phyloP scores from a whole-genome alignment of 2,113 vertebrate species.

The Megalops atlanticus region DNA sequence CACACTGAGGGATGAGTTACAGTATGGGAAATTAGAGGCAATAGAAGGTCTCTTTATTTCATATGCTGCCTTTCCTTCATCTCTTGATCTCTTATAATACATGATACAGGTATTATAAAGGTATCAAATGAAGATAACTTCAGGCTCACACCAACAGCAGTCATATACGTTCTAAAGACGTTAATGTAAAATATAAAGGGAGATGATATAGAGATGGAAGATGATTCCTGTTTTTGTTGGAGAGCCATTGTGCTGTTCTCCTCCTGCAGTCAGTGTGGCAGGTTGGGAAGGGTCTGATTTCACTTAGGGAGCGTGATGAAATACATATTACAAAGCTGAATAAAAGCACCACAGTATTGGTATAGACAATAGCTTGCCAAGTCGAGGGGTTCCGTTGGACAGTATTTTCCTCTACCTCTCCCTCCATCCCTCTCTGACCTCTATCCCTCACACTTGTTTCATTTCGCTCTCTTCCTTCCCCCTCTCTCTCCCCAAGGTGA shows the following conservation, averaged over 20 bases:
- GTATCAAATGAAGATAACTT: too few species aligned
- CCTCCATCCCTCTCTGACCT: not conserved
- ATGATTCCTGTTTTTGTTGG: not conserved
- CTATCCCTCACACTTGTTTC: conserved; percentile 3
- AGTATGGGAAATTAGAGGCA: not conserved
- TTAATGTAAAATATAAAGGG: not conserved
- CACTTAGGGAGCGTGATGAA: not conserved
- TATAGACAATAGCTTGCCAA: not conserved
- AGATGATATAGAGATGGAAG: too few species aligned
- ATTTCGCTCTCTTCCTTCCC: not conserved
- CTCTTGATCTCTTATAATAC: too few species aligned
- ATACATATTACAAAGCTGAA: not conserved
- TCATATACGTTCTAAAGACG: not conserved
- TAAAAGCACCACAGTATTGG: not conserved
- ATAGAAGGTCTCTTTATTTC: too few species aligned
- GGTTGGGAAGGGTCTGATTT: not conserved
- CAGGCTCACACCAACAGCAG: too few species aligned
- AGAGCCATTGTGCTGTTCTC: not conserved
- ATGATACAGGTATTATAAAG: not conserved
- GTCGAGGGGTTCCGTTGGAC: not conserved
- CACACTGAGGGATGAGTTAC: not conserved
- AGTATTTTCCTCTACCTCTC: not conserved
- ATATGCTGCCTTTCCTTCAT: not conserved
- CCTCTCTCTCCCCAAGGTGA: not conserved
- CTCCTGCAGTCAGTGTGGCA: not conserved